Percentiles rank a stretch among this genome's conserved stretches.
Conservation (phyloP, 2,113 vertebrate species). For the Oenanthe melanoleuca region DNA sequence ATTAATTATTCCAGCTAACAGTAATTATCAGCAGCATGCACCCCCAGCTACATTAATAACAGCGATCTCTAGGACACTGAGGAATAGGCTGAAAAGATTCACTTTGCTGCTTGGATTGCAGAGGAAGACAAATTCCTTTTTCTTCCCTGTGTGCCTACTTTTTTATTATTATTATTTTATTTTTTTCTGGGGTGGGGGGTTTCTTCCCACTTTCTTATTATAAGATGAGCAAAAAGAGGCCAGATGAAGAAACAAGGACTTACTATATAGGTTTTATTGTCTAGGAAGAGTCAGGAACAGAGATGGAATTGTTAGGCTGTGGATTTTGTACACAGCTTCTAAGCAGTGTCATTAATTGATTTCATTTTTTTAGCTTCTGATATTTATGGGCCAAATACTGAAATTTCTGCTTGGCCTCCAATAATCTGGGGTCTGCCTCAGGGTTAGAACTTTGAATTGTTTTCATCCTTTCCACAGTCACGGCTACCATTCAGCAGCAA, state of each 20-base stretch:
- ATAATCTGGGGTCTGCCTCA: slow-evolving; percentile 32
- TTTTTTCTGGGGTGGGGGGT: fast-evolving
- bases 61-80: slow-evolving; percentile 78
- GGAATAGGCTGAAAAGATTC: slow-evolving; percentile 77
- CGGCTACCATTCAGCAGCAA: slow-evolving; percentile 15
- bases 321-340: not conserved
- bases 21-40: slow-evolving; percentile 83
- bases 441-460: slow-evolving; percentile 5
- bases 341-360: slow-evolving; percentile 13
- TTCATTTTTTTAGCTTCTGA: slow-evolving; percentile 20
- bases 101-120: slow-evolving; percentile 64
- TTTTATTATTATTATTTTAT: not conserved
- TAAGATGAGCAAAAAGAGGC: not conserved
- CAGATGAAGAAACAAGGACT: not conserved
- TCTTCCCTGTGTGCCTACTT: not conserved
- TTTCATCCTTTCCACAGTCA: not conserved
- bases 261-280: not conserved
- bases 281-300: not conserved
- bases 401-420: slow-evolving; percentile 45
- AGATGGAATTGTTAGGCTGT: not conserved
- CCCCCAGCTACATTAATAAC: slow-evolving; percentile 82
- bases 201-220: not conserved
- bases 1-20: slow-evolving; percentile 85
- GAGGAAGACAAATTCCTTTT: slow-evolving; percentile 59
- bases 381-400: slow-evolving; percentile 44